Base-by-base conservation (phyloP, 2,888 invertebrate genomes). In the Lepidocyrtinus sp. region DNA sequence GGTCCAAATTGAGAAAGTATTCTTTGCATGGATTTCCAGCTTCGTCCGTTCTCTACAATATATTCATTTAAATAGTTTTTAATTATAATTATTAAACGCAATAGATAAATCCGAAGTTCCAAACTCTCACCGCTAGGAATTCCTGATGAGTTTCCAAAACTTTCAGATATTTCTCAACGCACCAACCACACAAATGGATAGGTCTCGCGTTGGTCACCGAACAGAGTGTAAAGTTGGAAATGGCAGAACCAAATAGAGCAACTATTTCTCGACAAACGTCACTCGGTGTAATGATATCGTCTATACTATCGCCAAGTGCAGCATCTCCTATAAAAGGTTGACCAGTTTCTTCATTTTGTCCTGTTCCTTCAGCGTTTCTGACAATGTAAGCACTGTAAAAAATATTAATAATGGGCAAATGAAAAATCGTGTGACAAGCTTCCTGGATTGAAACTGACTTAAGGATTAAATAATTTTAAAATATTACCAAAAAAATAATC, bases 151-250 rank as follows among this genome's bases (percentile, higher is more conserved):
- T 90, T 25, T 89, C 87, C 75, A 88, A 84, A 68, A 92, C 91
- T 82, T 88, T 87, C 19, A 91, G 87, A 88, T 92, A 93, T 22
- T 89, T 86, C 21, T 90, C 87, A 12, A 92, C 89, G 88, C 93
- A 93, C 64, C 88, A 88, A 87, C 91, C 90, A 88, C 93, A 93
- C 22, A 93, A 87, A 77, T 89, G 90, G 84, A 93, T 91, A 2
- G 93, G 93, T 83, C 91, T 89, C 15, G 93, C 91, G 88, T 91
- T 87, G 74, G 89, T 86, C 7, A 75, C 91, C 0, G 92, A 91
- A 88, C 93, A 93, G 73, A 89, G 88, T 0, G 92, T 92, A 85
- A 92, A 92, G 85, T 91, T 89, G 1, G 92, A 90, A 59, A 91
- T 90, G 80, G 89, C 89, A 69, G 90, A 87, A 15, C 92, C 92